Conservation (phyloP, 2,113 vertebrate species). For the Conger conger region DNA sequence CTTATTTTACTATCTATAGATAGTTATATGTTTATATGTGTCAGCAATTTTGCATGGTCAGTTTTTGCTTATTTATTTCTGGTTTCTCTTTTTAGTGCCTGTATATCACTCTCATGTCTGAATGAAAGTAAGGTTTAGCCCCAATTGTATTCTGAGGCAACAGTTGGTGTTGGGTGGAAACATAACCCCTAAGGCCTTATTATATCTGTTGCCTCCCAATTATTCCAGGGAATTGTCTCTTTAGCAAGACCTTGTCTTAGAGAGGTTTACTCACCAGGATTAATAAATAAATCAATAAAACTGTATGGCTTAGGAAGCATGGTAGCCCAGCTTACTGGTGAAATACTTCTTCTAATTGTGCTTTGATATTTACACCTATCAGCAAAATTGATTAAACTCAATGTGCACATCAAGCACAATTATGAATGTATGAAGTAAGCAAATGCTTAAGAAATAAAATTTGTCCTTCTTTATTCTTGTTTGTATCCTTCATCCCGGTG, state of each 20-base stretch:
- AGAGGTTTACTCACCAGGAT: conserved; percentile 11
- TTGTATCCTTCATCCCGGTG: too few relatives aligned
- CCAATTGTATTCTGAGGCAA: conserved; percentile 80
- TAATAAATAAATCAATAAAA: neutral
- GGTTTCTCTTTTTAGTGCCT: too few relatives aligned
- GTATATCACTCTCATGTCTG: too few relatives aligned
- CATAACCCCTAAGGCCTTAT: conserved; percentile 93
- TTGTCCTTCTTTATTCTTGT: too few relatives aligned
- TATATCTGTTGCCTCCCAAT: conserved; percentile 96
- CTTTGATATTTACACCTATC: neutral
- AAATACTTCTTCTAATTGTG: neutral
- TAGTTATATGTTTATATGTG: too few relatives aligned
- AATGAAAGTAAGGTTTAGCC: too few relatives aligned
- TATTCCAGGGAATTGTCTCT: conserved; percentile 87
- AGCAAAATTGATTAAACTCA: neutral
- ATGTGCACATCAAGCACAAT: neutral
- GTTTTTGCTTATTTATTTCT: too few relatives aligned
- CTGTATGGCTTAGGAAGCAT: neutral
- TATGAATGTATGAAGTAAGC: neutral
- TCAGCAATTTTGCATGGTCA: too few relatives aligned
- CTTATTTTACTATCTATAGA: too few relatives aligned
- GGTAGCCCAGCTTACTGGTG: neutral
- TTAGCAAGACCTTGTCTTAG: conserved; percentile 68
- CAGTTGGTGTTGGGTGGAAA: conserved; percentile 86
- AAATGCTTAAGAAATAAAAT: too few relatives aligned